Evolutionary conservation across 2,113 vertebrate genomes (phyloP), one percentile per base, ranked within the genome.

Genomic region (Coracopsis vasa): DNA sequence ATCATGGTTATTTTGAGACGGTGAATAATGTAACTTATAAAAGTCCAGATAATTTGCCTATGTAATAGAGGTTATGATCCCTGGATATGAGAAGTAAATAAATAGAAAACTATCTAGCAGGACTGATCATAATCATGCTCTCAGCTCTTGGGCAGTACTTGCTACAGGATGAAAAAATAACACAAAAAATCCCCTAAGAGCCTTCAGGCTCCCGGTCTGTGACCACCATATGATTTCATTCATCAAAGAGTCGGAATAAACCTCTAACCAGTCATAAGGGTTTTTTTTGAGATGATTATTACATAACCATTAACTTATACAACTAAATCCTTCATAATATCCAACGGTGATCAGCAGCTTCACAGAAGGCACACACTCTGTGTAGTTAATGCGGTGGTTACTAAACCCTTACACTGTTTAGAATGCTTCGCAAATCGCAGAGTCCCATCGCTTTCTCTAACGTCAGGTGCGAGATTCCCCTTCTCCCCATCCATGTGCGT

Each of bases 11-110:
- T 96, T 86, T 64, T 82, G 70, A 89, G 74, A 44, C 69, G 77
- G 24, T 87, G 91, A 92, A 91, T 92, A 90, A 89, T 83, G 53
- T 48, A 94, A 92, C 33, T 60, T 94, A 31, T 90, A 47, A 28
- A 42, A 81, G 31, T 96, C 71, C 91, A 82, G 77, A 73, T 35
- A 94, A 89, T 91, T 94, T 71, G 35, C 66, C 80, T 48, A 2
- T 62, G 24, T 61, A 79, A 65, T 44, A 79, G 78, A 92, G 33
- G 15, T 82, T 71, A 84, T 75, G 56, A 92, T 86, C 88, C 48
- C 45, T 90, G 81, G 56, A 65, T 86, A 33, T 58, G 71, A 84
- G 45, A 77, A 18, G 6, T 90, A 93, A 74, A 93, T 80, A 81
- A 95, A 75, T 83, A 82, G 92, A 35, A 95, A 95, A 62, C 78